Conservation (phyloP, 1,140 invertebrate species). For the Epicauta chinensis region DNA sequence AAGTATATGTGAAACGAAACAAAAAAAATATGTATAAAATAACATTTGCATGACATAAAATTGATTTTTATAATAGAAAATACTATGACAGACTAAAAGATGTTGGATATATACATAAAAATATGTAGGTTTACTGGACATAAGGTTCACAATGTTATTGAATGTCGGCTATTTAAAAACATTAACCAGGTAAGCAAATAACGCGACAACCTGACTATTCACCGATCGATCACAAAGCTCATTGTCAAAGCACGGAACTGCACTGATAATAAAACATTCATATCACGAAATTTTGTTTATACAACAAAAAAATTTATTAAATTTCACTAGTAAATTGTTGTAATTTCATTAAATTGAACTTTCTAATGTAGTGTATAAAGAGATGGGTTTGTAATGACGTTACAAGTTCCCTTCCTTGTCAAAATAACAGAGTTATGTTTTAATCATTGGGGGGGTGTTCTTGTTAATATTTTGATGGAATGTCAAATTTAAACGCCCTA, state of each 20-base stretch:
- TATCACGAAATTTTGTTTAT: too few relatives aligned
- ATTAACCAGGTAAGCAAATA: conserved; percentile 5
- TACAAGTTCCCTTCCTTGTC: too few relatives aligned
- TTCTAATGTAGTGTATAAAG: too few relatives aligned
- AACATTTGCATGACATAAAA: conserved; percentile 13
- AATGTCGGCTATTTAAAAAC: conserved; percentile 1
- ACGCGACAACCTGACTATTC: conserved; percentile 3
- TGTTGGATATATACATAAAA: conserved; percentile 5
- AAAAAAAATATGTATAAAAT: too few relatives aligned
- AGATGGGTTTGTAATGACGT: too few relatives aligned
- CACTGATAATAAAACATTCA: background rate
- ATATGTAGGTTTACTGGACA: conserved; percentile 13
- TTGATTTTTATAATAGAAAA: conserved; percentile 14
- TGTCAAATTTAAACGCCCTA: too few relatives aligned
- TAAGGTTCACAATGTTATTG: conserved; percentile 1
- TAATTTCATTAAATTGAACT: too few relatives aligned
- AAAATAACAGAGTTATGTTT: too few relatives aligned
- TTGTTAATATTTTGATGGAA: too few relatives aligned
- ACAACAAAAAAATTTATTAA: too few relatives aligned
- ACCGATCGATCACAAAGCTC: background rate
- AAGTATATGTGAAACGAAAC: conserved; percentile 6
- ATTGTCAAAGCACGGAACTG: background rate
- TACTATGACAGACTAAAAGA: conserved; percentile 5
- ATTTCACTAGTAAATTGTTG: too few relatives aligned
- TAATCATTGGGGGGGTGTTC: too few relatives aligned